Evolutionary conservation across 2,113 vertebrate genomes (phyloP), one percentile per base, ranked within the genome.

Genomic region (Sclerurus mexicanus): DNA sequence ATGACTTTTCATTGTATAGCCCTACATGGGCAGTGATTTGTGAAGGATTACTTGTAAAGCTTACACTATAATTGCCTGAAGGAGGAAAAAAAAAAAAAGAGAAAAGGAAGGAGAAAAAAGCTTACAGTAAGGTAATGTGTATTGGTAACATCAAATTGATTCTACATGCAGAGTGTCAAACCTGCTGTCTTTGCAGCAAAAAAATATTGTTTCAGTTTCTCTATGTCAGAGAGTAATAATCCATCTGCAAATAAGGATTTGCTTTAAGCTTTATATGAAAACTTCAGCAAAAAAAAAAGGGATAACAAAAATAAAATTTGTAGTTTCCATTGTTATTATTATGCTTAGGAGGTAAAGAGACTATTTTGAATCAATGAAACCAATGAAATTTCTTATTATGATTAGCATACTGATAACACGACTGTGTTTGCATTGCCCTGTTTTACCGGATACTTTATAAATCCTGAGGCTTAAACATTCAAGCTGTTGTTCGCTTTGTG

Each of bases 151-250:
- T 81, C 59, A 91, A 96, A 92, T 95, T 96, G 88, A 96, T 96
- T 96, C 83, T 90, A 94, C 92, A 87, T 74, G 88, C 87, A 83
- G 72, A 96, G 67, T 97, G 92, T 95, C 92, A 96, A 97, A 71
- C 87, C 79, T 94, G 76, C 82, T 97, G 73, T 96, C 69, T 96
- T 97, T 97, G 89, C 69, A 95, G 82, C 63, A 93, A 90, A 82
- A 95, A 84, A 95, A 89, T 87, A 95, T 86, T 95, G 64, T 88
- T 97, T 97, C 90, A 77, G 58, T 95, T 97, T 91, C 94, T 95
- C 52, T 87, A 95, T 93, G 95, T 97, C 91, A 95, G 95, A 96
- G 90, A 95, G 75, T 72, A 96, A 97, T 93, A 96, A 97, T 93
- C 93, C 90, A 93, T 96, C 94, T 97, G 90, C 92, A 98, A 96